Conservation (phyloP, 1,140 invertebrate genomes). For the Brachionus paranguensis region DNA sequence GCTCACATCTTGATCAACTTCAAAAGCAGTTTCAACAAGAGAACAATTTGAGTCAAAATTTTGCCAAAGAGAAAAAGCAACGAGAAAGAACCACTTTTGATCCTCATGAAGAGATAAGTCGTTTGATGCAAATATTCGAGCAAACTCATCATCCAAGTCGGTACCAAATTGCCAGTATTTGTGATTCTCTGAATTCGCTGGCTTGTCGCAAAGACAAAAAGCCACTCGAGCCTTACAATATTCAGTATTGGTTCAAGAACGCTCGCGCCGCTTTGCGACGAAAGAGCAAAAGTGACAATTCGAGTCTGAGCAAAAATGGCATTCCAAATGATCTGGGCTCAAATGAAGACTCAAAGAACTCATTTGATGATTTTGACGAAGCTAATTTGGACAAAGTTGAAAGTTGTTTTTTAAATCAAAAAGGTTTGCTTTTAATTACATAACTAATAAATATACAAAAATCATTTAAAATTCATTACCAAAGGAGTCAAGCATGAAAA, state of each 20-base stretch:
- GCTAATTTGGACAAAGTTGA: background rate
- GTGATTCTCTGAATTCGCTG: conserved; percentile 26
- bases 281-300: background rate
- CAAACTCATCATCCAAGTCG: conserved; percentile 85
- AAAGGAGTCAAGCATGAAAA: conserved; percentile 33
- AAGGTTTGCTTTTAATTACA: background rate
- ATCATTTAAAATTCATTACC: background rate
- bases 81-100: conserved; percentile 69
- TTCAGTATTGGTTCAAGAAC: conserved; percentile 98
- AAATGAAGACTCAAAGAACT: conserved; percentile 40
- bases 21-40: background rate
- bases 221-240: conserved; percentile 89
- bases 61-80: background rate
- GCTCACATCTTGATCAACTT: background rate
- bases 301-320: conserved; percentile 24
- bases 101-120: conserved; percentile 85
- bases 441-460: background rate
- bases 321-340: background rate
- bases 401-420: background rate
- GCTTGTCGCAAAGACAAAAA: conserved; percentile 57
- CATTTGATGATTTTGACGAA: conserved; percentile 34
- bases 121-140: conserved; percentile 86
- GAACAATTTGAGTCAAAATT: background rate
- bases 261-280: conserved; percentile 87
- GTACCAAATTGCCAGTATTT: conserved; percentile 62